A percentile compares a stretch with the other conserved stretches of the same genome.
Conservation (phyloP, 2,113 vertebrate species). For the Gnathonemus longibarbis region DNA sequence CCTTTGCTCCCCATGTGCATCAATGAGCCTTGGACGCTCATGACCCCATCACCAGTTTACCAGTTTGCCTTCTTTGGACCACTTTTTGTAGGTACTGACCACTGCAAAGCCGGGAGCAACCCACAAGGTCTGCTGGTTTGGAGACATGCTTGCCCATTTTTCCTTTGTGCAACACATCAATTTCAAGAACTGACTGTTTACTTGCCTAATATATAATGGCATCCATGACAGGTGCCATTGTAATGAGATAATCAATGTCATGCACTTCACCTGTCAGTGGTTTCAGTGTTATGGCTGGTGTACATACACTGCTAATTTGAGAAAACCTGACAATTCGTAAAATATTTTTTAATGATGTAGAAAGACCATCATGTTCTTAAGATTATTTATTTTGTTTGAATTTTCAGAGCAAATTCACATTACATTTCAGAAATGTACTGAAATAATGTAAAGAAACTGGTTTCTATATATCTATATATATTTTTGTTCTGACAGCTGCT, state of each 20-base stretch:
- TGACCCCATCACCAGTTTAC: not conserved
- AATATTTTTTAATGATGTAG: not conserved
- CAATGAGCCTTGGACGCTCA: not conserved
- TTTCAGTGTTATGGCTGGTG: not conserved
- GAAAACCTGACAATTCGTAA: not conserved
- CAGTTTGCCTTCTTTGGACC: not conserved
- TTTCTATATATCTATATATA: not conserved
- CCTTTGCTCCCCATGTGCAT: not conserved
- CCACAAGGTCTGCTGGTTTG: not conserved
- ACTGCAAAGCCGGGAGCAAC: not conserved
- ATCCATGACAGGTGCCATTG: not conserved
- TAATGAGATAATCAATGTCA: not conserved
- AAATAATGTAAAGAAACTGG: not conserved
- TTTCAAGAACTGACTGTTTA: not conserved
- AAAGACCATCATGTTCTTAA: not conserved
- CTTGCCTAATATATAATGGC: not conserved
- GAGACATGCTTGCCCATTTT: not conserved
- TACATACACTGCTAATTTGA: not conserved
- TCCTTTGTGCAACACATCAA: not conserved
- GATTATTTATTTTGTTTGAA: not conserved
- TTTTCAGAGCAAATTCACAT: not conserved
- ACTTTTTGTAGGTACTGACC: not conserved
- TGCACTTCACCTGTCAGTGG: not conserved
- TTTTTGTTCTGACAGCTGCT: not conserved
- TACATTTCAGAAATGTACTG: not conserved